phyloP scores from a whole-genome alignment of 2,888 invertebrate genomes.

The Heteromurus nitidus region DNA sequence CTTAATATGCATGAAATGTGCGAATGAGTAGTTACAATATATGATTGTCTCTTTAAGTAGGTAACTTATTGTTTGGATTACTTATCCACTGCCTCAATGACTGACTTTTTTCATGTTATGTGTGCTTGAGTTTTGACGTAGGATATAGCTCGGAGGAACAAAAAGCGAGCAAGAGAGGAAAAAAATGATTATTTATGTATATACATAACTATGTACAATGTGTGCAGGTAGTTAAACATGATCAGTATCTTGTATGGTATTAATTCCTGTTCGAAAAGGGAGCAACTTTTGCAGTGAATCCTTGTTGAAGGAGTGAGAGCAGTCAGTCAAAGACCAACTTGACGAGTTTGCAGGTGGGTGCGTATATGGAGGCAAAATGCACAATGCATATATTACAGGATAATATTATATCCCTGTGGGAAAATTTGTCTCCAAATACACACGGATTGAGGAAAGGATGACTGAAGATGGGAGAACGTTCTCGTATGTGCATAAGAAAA shows the following conservation, averaged over 20 bases:
- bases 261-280: slow-evolving; percentile 38
- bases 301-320: slow-evolving; percentile 39
- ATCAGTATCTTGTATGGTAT: too few relatives aligned
- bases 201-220: slow-evolving; percentile 10
- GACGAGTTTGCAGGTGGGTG: too few relatives aligned
- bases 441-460: slow-evolving; percentile 29
- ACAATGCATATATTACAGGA: not conserved
- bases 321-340: slow-evolving; percentile 27
- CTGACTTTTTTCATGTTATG: slow-evolving; percentile 17
- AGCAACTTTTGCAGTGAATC: slow-evolving; percentile 10
- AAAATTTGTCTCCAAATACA: slow-evolving; percentile 40
- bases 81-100: slow-evolving; percentile 28
- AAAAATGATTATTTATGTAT: slow-evolving; percentile 37
- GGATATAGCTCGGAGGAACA: too few relatives aligned
- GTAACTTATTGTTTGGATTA: slow-evolving; percentile 10
- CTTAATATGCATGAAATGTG: not conserved
- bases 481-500: too few relatives aligned
- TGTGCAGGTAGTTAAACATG: not conserved
- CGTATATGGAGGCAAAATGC: too few relatives aligned
- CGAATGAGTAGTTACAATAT: too few relatives aligned
- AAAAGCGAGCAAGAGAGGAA: too few relatives aligned
- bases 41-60: too few relatives aligned
- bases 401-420: slow-evolving; percentile 29
- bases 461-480: slow-evolving; percentile 3
- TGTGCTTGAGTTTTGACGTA: not conserved